Evolutionary conservation across 2,797 vertebrate species (phyloP).

Genomic region (Decapterus maruadsi): DNA sequence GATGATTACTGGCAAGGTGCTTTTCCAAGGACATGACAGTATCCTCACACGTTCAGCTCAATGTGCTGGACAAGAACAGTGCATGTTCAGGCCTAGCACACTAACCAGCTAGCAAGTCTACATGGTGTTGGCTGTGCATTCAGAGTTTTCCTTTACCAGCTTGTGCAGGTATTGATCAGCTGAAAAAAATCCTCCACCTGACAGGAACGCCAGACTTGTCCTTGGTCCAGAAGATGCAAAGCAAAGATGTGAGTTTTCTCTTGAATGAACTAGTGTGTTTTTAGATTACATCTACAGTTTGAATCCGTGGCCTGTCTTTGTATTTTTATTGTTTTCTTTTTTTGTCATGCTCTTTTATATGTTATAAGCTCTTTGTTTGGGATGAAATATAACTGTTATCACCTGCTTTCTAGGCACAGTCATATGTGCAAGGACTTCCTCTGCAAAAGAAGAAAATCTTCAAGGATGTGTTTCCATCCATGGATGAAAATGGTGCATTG

Average conservation of each 20-base stretch:
- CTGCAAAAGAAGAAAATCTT: constrained; percentile 86
- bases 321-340: background rate
- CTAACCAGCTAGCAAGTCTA: too few relatives aligned
- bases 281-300: background rate
- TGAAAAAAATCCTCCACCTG: constrained; percentile 86
- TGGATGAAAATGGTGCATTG: constrained; percentile 79
- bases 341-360: background rate
- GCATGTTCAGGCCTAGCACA: background rate
- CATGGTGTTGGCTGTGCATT: background rate
- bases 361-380: background rate
- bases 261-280: too few relatives aligned
- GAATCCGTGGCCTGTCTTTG: accelerated
- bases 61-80: constrained; percentile 9
- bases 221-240: constrained; percentile 89
- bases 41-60: constrained; percentile 75
- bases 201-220: constrained; percentile 85
- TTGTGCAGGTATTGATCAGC: constrained; percentile 87
- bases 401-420: constrained; percentile 81
- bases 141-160: constrained; percentile 61
- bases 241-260: constrained; percentile 87
- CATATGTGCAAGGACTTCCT: constrained; percentile 84
- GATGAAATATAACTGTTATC: background rate
- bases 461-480: constrained; percentile 82
- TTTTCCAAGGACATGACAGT: constrained; percentile 88
- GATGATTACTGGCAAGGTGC: constrained; percentile 86